Percentiles rank a stretch among this genome's conserved stretches.
These are phyloP conservation scores for Panthera uncia DNA, from an alignment of 2,113 vertebrate genomes.

Conservation along the genomic window DNA sequence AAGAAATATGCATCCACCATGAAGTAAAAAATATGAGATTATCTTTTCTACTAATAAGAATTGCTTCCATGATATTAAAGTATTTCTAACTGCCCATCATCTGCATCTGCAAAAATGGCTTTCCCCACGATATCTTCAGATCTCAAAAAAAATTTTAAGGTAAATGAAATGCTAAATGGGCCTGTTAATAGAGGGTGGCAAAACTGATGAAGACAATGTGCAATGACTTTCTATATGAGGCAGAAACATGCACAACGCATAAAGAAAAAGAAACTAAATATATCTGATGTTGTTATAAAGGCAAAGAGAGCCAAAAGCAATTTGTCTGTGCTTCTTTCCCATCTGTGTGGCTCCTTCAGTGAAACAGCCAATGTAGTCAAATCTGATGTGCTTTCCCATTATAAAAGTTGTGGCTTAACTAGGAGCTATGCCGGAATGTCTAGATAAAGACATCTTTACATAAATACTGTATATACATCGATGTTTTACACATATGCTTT, in stretches of 20 bases:
- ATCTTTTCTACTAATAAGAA: neutral
- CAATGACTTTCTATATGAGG: constrained; percentile 51
- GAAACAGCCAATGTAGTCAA: constrained; percentile 66
- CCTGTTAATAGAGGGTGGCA: neutral
- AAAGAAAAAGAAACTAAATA: constrained; percentile 69
- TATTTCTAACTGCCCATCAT: neutral
- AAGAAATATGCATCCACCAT: neutral
- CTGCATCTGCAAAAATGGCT: neutral
- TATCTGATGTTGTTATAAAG: constrained; percentile 75
- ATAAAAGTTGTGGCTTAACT: constrained; percentile 69
- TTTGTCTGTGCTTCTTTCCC: constrained; percentile 65
- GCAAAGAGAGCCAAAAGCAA: constrained; percentile 66
- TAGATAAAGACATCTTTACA: constrained; percentile 67
- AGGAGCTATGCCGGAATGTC: constrained; percentile 51
- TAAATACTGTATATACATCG: constrained; percentile 62
- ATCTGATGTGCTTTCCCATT: constrained; percentile 70
- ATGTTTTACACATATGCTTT: constrained; percentile 61
- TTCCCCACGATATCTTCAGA: neutral
- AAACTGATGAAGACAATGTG: constrained; percentile 51
- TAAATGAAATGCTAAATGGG: constrained; percentile 21
- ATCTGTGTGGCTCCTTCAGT: constrained; percentile 71
- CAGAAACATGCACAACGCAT: constrained; percentile 64
- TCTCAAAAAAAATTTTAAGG: neutral
- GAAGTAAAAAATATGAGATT: neutral
- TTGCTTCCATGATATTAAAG: neutral